Base-by-base conservation (phyloP, 2,797 vertebrate genomes). In the Limnodromus scolopaceus region DNA sequence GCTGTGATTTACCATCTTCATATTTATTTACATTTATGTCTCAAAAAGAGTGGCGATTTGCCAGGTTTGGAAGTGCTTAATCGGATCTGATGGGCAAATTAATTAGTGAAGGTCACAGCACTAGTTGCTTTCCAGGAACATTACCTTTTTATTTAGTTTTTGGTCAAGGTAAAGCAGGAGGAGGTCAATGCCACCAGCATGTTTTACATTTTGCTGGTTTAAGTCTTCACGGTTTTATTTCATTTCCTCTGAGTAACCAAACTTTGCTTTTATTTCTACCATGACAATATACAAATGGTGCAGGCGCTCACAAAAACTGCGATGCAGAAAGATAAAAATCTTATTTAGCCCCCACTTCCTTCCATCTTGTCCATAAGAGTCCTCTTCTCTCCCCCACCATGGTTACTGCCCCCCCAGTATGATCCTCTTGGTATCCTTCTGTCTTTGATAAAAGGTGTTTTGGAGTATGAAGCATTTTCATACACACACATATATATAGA, bases 91-190 rank as follows among this genome's bases (percentile, higher is more conserved):
- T 84, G 78, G 76, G 63, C 75, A 71, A 68, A 66, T 78, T 96
- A 87, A 76, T 66, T 87, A 76, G 43, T 14, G 16, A 77, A 74
- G 79, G 76, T 90, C 89, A 51, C 60, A 91, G 54, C 79, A 63
- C 66, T 68, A 82, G 60, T 25, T 77, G 43, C 84, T 87, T 95
- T 94, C 49, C 91, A 92, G 70, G 70, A 97, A 94, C 57, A 39
- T 91, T 90, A 78, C 61, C 43, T 84, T 86, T 68, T 43, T 65
- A 48, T 71, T 87, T 70, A 25, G 71, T 91, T 84, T 80, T 86
- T 93, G 79, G 54, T 94, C 91, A 96, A 96, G 96, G 92, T 97
- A 92, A 97, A 93, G 71, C 78, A 75, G 64, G 53, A 90, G 80
- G 93, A 90, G 87, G 92, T 96, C 87, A 82, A 79, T 95, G 89